A percentile compares a stretch with the other conserved stretches of the same genome.
phyloP scores from a whole-genome alignment of 2,888 invertebrate genomes.

The Sminthurides aquaticus region DNA sequence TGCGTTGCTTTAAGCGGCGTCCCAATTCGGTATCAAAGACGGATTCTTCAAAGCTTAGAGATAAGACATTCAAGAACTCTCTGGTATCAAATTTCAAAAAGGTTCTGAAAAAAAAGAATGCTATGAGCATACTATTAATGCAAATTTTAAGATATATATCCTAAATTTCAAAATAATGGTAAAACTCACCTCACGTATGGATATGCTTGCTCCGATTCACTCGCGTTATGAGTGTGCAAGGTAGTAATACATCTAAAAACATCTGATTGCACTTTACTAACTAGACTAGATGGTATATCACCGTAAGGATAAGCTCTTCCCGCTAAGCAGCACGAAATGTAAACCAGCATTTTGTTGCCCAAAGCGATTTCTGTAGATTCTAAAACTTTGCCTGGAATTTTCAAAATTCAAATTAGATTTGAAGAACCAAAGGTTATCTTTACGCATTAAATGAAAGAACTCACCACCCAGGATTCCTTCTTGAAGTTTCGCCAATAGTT shows the following conservation, averaged over 20 bases:
- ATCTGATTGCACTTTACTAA: constrained; percentile 63
- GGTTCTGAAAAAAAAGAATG: constrained; percentile 53
- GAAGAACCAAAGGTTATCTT: background rate
- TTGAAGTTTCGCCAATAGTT: constrained; percentile 55
- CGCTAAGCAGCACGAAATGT: constrained; percentile 78
- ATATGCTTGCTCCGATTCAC: constrained; percentile 58
- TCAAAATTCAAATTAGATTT: too few species aligned
- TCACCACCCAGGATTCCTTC: constrained; percentile 47
- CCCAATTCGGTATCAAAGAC: constrained; percentile 69
- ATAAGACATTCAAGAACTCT: constrained; percentile 76
- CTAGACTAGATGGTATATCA: constrained; percentile 57
- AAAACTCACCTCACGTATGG: constrained; percentile 55
- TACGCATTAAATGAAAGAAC: background rate
- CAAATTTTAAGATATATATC: background rate
- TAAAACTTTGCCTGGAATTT: constrained; percentile 26
- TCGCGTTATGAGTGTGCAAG: constrained; percentile 58
- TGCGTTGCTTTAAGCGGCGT: constrained; percentile 61
- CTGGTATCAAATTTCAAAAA: constrained; percentile 73
- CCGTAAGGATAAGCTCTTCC: constrained; percentile 74
- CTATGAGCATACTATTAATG: too few species aligned
- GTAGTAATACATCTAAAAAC: constrained; percentile 63
- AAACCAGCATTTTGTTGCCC: constrained; percentile 76
- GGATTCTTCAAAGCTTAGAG: constrained; percentile 73
- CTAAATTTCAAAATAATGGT: background rate
- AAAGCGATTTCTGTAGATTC: constrained; percentile 51